A percentile compares a stretch with the other conserved stretches of the same genome.
phyloP scores from a whole-genome alignment of 2,113 vertebrate species.

The Atrichornis clamosus region DNA sequence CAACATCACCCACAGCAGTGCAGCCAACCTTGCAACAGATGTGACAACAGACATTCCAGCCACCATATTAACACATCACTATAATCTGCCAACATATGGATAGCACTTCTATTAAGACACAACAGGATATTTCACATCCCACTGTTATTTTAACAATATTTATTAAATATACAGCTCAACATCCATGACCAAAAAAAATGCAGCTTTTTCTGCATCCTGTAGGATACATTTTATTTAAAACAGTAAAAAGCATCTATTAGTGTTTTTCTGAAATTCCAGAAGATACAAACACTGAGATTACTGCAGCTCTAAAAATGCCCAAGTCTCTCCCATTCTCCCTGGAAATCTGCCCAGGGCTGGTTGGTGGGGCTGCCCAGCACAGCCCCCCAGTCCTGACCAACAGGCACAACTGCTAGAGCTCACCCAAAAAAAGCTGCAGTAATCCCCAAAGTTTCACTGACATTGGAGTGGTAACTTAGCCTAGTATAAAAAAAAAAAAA shows the following conservation, averaged over 20 bases:
- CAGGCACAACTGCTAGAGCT: background rate
- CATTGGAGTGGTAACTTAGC: background rate
- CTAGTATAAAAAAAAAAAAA: background rate
- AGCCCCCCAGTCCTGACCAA: background rate
- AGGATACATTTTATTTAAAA: background rate
- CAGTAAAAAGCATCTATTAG: background rate
- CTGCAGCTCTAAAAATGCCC: background rate
- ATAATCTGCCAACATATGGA: background rate
- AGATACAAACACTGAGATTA: background rate
- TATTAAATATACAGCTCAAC: background rate
- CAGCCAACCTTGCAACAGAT: background rate
- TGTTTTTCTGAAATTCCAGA: background rate
- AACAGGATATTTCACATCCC: slow-evolving; percentile 3
- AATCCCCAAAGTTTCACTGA: background rate
- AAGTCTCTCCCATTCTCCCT: background rate
- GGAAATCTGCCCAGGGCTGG: background rate
- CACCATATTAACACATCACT: background rate
- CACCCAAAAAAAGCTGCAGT: background rate
- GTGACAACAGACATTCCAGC: background rate
- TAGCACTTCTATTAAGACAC: background rate
- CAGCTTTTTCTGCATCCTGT: background rate
- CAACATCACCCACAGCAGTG: background rate
- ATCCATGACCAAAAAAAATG: background rate
- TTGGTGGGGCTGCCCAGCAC: background rate
- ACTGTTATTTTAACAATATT: slow-evolving; percentile 8